Percentiles rank a stretch among this genome's conserved stretches.
Evolutionary conservation across 2,113 vertebrate genomes (phyloP).

Genomic region (Pandion haliaetus): DNA sequence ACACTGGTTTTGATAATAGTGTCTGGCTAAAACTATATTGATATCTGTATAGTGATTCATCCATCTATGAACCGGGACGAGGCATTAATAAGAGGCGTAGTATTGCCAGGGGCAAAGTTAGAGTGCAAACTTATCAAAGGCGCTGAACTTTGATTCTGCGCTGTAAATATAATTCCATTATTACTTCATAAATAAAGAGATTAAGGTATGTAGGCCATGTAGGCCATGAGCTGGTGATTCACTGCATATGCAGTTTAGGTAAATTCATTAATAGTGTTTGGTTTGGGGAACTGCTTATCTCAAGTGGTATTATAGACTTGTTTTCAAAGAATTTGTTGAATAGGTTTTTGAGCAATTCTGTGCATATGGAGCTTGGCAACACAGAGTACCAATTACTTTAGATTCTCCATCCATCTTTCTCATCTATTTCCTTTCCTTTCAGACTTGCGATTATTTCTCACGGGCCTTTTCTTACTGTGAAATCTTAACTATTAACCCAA

Average conservation of each 20-base stretch:
- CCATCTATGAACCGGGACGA: slow-evolving; percentile 81
- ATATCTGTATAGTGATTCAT: slow-evolving; percentile 70
- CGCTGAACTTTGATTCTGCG: slow-evolving; percentile 78
- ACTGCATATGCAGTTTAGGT: background rate
- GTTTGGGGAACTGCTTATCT: slow-evolving; percentile 54
- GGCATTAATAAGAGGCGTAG: slow-evolving; percentile 81
- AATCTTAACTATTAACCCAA: background rate
- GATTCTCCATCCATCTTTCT: background rate
- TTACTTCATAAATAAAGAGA: slow-evolving; percentile 85
- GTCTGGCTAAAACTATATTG: slow-evolving; percentile 44
- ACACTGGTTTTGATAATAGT: slow-evolving; percentile 74
- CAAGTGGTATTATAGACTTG: background rate
- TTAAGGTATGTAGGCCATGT: slow-evolving; percentile 35
- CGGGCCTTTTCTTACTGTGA: background rate
- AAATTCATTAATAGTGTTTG: background rate
- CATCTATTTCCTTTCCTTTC: background rate
- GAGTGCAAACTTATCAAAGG: slow-evolving; percentile 77
- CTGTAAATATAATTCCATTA: slow-evolving; percentile 86
- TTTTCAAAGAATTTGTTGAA: slow-evolving; percentile 2
- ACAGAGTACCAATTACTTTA: background rate
- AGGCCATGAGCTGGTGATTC: slow-evolving; percentile 28
- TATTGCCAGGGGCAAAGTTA: slow-evolving; percentile 78
- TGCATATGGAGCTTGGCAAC: background rate
- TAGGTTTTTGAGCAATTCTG: background rate
- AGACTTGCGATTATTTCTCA: background rate